Base-by-base conservation (phyloP, 1,140 invertebrate genomes). In the Palaemon carinicauda region DNA sequence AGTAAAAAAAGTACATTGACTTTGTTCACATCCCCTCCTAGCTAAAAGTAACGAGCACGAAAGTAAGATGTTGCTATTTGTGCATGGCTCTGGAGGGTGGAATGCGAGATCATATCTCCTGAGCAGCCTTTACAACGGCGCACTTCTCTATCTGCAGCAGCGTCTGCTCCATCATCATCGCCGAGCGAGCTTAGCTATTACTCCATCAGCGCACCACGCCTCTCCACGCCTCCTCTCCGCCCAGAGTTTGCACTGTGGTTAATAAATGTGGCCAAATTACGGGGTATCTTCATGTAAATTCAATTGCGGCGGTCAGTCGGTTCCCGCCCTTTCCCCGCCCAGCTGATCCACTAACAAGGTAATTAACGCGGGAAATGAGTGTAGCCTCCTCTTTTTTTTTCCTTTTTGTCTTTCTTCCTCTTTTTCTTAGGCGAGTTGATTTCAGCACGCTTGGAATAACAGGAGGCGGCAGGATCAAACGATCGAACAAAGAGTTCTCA, bases 221-320 rank as follows among this genome's bases (percentile, higher is more conserved):
- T 50, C 71, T 54, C 10, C 82, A 52, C 75, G 83, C 83, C 83
- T 77, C 50, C 29, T n/a, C 75, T 50, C 75, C 75, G 75, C 83
- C 82, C n/a, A 27, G 29, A 51, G 83, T 85, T 85, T 85, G 83
- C 83, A 85, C 83, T 50, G 15, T 15, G 53, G 31, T 50, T 85
- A 85, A 85, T 79, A 53, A 79, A 79, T 85, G 74, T 79, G 75
- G 52, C 60, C 60, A 85, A 85, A 85, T 79, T 85, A 71, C 50
- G 24, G 56, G 56, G 75, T 50, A 53, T 85, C 74, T 31, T 71
- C 75, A 80, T 85, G 83, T 85, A 85, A 71, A 85, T 85, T 85
- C 75, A 85, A 85, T 85, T 85, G 83, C 65, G 60, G 29, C 19
- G 75, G 83, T 85, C 83, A 79, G 54, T 53, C 4, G 31, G 74